A percentile compares a stretch with the other conserved stretches of the same genome.
Evolutionary conservation across 2,113 vertebrate genomes (phyloP).

Genomic region (Pionites leucogaster): DNA sequence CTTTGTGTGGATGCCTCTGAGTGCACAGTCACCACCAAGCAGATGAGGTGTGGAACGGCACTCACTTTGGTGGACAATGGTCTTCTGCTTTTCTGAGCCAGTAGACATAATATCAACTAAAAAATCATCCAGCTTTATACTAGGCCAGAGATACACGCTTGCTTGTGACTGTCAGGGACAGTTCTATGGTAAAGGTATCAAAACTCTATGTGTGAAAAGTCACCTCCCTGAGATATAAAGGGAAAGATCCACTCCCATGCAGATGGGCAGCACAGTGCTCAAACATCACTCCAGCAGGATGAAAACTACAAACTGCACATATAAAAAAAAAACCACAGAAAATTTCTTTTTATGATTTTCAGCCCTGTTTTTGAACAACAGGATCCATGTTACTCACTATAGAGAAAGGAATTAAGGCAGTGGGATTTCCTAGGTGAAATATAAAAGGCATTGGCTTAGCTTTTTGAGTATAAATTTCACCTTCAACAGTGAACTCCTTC

Average conservation of each 20-base stretch:
- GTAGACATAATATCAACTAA: neutral
- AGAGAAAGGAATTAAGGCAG: neutral
- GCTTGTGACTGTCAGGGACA: neutral
- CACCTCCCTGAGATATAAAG: neutral
- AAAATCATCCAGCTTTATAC: neutral
- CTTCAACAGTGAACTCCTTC: neutral
- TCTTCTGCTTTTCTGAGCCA: neutral
- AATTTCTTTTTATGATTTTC: neutral
- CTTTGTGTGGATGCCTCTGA: neutral
- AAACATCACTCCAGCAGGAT: rapidly evolving
- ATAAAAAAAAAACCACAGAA: neutral
- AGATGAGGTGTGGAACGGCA: neutral
- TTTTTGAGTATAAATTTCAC: neutral
- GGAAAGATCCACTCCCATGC: neutral
- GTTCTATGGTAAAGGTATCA: neutral
- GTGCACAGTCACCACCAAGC: neutral
- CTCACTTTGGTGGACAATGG: neutral
- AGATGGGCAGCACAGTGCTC: neutral
- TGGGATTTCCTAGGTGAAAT: neutral
- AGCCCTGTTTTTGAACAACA: neutral
- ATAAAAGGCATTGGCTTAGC: neutral
- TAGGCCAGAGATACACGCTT: neutral
- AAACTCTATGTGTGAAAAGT: neutral
- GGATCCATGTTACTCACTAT: neutral
- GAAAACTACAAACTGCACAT: neutral